A percentile compares a stretch with the other conserved stretches of the same genome.
These are phyloP conservation scores for Diorhabda elongata DNA, from an alignment of 1,140 invertebrate genomes.

Conservation along the genomic window DNA sequence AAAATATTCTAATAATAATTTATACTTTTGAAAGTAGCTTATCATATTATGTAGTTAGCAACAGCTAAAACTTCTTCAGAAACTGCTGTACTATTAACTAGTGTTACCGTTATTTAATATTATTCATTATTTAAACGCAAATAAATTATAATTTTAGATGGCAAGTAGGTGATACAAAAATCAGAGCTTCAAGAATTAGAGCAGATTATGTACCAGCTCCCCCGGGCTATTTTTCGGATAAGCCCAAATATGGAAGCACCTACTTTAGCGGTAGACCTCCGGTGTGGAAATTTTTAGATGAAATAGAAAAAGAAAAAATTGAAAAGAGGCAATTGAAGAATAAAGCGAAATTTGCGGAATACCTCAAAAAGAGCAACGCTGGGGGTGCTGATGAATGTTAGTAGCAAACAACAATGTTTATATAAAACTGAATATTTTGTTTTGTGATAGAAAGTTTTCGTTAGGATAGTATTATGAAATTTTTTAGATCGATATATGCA, in stretches of 20 bases:
- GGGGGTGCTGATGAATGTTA: background rate
- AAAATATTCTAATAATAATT: too few relatives aligned
- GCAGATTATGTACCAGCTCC: constrained; percentile 32
- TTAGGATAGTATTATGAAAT: background rate
- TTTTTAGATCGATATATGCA: constrained; percentile 14
- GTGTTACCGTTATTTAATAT: too few relatives aligned
- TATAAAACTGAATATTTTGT: too few relatives aligned
- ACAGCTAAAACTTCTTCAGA: too few relatives aligned
- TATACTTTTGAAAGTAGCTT: too few relatives aligned
- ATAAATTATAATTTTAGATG: constrained; percentile 15
- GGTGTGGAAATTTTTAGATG: constrained; percentile 34
- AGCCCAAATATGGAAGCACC: constrained; percentile 21
- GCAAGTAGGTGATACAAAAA: constrained; percentile 32
- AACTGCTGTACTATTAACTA: too few relatives aligned
- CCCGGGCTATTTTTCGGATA: constrained; percentile 24
- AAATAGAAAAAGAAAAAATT: constrained; percentile 28
- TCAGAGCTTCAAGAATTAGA: constrained; percentile 31
- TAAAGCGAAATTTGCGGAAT: constrained; percentile 21
- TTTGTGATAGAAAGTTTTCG: too few relatives aligned
- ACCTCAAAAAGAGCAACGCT: background rate
- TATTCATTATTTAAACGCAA: too few relatives aligned
- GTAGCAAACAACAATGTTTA: background rate
- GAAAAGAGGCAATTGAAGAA: constrained; percentile 23
- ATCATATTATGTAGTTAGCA: too few relatives aligned
- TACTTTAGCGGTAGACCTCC: constrained; percentile 30